Conservation (phyloP, 1,140 invertebrate species). For the Drosophila bocki region DNA sequence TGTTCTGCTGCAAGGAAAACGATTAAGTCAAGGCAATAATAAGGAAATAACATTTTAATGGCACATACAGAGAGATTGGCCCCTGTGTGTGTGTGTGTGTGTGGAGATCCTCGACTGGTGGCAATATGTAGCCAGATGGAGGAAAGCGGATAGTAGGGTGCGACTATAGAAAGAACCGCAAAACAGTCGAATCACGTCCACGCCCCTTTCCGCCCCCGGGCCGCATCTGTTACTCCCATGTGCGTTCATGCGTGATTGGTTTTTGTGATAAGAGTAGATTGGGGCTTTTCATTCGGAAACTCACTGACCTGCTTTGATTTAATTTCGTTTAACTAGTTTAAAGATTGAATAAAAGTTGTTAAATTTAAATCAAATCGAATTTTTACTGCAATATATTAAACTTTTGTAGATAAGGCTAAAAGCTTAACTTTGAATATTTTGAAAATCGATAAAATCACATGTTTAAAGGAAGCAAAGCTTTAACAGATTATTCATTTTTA, state of each 20-base stretch:
- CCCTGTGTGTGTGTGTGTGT: neutral
- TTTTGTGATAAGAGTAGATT: conserved; percentile 33
- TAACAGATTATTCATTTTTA: no score
- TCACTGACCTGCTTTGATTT: conserved; percentile 34
- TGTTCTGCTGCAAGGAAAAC: conserved; percentile 52
- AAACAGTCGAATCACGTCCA: conserved; percentile 40
- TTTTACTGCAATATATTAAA: neutral
- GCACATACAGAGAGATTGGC: conserved; percentile 41
- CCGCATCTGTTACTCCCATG: conserved; percentile 22
- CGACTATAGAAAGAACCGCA: conserved; percentile 38
- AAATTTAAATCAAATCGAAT: conserved; percentile 3
- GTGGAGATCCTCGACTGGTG: conserved; percentile 22
- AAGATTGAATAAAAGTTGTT: conserved; percentile 4
- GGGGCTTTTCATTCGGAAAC: conserved; percentile 25
- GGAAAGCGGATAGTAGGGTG: conserved; percentile 4
- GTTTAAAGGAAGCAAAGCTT: neutral
- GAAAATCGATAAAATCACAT: neutral
- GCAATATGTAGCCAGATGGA: neutral
- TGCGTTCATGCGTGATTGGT: conserved; percentile 50
- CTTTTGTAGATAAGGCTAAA: neutral
- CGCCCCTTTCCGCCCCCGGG: conserved; percentile 5
- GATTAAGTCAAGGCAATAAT: conserved; percentile 78
- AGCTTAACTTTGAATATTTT: neutral
- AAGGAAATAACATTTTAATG: conserved; percentile 84
- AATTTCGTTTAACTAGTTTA: conserved; percentile 23